phyloP scores from a whole-genome alignment of 1,140 invertebrate species.

The Tetramorium simillimum region DNA sequence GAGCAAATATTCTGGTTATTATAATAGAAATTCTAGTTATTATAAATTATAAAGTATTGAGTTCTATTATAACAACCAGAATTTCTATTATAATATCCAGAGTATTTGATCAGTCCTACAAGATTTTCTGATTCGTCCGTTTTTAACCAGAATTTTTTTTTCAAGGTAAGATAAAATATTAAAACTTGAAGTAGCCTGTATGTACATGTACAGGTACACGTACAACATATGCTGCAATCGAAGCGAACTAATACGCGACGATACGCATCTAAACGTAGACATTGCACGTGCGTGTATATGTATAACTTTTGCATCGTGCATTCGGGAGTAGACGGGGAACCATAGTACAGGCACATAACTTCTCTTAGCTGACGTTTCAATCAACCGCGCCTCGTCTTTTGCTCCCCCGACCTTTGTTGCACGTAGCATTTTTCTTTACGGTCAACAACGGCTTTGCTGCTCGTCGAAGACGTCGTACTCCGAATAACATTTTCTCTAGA shows the following conservation, averaged over 20 bases:
- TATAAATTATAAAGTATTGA: no score
- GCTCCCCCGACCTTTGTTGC: slow-evolving; percentile 69
- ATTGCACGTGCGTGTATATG: slow-evolving; percentile 7
- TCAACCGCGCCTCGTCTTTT: slow-evolving; percentile 71
- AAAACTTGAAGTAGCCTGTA: not conserved
- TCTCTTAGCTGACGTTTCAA: slow-evolving; percentile 79
- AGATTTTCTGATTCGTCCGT: no score
- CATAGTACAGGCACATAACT: slow-evolving; percentile 73
- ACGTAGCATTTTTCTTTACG: slow-evolving; percentile 39
- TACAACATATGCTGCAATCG: not conserved
- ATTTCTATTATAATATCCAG: no score
- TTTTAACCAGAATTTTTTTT: no score
- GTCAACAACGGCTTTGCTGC: not conserved
- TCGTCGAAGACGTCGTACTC: not conserved
- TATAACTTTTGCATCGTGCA: slow-evolving; percentile 19
- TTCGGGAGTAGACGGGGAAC: slow-evolving; percentile 40
- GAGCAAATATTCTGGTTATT: no score
- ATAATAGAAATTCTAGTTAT: no score
- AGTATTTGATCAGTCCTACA: no score
- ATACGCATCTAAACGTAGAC: not conserved
- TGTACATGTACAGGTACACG: not conserved
- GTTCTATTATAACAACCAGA: no score
- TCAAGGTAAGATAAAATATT: no score
- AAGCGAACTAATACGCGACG: slow-evolving; percentile 17
- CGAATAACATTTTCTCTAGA: not conserved